phyloP scores from a whole-genome alignment of 2,888 invertebrate species.

The Lucinisca nassula region DNA sequence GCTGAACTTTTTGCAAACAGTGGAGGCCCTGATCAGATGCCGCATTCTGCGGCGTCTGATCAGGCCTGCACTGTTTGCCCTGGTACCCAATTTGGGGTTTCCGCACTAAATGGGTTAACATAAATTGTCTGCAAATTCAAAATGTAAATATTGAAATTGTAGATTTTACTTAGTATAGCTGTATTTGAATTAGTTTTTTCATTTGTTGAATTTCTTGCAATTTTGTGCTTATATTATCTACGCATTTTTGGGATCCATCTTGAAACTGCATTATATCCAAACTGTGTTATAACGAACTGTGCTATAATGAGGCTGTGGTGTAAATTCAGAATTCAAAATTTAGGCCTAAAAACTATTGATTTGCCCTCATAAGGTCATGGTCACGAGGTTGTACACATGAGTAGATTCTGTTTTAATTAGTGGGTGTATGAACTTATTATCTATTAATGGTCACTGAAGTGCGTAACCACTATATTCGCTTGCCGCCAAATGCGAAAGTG shows the following conservation, averaged over 20 bases:
- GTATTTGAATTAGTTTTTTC: background rate
- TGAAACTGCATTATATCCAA: too few species aligned
- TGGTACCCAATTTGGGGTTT: too few species aligned
- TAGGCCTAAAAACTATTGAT: background rate
- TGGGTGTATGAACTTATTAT: background rate
- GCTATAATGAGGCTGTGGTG: too few species aligned
- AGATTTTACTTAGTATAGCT: background rate
- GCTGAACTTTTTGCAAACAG: too few species aligned
- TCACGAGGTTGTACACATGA: background rate
- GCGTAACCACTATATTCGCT: background rate
- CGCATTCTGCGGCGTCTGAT: too few species aligned
- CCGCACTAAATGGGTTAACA: too few species aligned
- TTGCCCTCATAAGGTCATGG: too few species aligned
- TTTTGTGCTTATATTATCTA: background rate
- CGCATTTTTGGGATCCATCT: too few species aligned
- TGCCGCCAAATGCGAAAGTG: constrained; percentile 7
- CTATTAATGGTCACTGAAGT: background rate
- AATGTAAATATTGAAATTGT: background rate
- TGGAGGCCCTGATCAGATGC: too few species aligned
- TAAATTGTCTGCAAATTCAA: background rate
- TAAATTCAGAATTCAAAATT: too few species aligned
- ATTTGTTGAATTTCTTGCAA: background rate
- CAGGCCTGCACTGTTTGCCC: too few species aligned
- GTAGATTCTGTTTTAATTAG: background rate
- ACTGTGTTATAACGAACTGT: too few species aligned